These are phyloP conservation scores for Epicauta chinensis DNA, from an alignment of 1,140 invertebrate genomes.

Conservation along the genomic window DNA sequence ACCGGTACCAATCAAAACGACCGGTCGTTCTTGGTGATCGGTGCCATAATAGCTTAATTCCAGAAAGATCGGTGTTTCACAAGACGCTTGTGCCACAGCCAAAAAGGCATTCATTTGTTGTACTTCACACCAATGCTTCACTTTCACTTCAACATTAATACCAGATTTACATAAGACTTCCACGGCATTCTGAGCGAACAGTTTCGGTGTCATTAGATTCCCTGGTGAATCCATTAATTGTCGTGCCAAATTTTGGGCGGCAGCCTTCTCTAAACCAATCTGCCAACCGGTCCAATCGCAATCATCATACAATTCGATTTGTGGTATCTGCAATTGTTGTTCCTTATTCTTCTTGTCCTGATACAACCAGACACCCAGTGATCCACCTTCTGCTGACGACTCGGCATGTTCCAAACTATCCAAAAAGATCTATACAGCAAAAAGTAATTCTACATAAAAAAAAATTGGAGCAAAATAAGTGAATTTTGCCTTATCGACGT, in stretches of 20 bases:
- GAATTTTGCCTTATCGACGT: constrained; percentile 43
- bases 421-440: constrained; percentile 55
- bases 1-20: constrained; percentile 31
- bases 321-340: constrained; percentile 45
- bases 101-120: constrained; percentile 59
- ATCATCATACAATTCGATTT: constrained; percentile 46
- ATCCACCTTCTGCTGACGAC: constrained; percentile 65
- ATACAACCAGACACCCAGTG: constrained; percentile 57
- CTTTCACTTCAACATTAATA: constrained; percentile 48
- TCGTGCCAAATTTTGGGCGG: constrained; percentile 57
- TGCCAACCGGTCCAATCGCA: constrained; percentile 49
- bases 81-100: constrained; percentile 54
- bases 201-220: constrained; percentile 57
- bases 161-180: constrained; percentile 44
- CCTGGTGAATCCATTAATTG: constrained; percentile 57
- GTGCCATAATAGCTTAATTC: constrained; percentile 50
- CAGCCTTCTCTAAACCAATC: constrained; percentile 50
- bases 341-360: constrained; percentile 55
- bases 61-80: constrained; percentile 56
- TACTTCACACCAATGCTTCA: constrained; percentile 54
- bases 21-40: constrained; percentile 41
- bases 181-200: constrained; percentile 49
- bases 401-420: constrained; percentile 69
- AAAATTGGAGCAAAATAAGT: no score
- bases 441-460: no score